Evolutionary conservation across 2,888 invertebrate species (phyloP).

Genomic region (Clanis bilineata): DNA sequence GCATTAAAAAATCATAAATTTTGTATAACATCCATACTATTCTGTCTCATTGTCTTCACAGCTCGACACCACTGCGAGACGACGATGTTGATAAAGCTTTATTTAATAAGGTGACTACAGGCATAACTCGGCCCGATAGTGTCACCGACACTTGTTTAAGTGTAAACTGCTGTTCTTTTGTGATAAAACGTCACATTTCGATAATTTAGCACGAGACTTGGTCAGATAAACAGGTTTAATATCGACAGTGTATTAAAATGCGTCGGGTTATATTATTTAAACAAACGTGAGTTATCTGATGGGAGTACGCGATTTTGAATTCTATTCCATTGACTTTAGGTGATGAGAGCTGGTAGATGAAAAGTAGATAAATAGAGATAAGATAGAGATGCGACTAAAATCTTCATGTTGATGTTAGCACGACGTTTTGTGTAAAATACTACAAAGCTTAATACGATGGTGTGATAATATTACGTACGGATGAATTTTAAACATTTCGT

Average conservation of each 20-base stretch:
- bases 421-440: conserved; percentile 4
- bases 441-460: background rate
- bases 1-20: background rate
- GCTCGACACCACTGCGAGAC: conserved; percentile 31
- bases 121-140: conserved; percentile 66
- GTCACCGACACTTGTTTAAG: conserved; percentile 75
- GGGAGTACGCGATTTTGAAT: conserved; percentile 3
- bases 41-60: conserved; percentile 29
- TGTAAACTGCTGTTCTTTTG: conserved; percentile 78
- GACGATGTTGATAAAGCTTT: conserved; percentile 62
- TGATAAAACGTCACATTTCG: conserved; percentile 76
- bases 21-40: conserved; percentile 37
- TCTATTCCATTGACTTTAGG: background rate
- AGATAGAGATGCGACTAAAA: conserved; percentile 25
- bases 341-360: background rate
- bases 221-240: conserved; percentile 47
- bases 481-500: background rate
- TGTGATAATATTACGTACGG: background rate
- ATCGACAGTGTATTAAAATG: conserved; percentile 50
- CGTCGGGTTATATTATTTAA: conserved; percentile 50
- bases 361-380: conserved; percentile 26
- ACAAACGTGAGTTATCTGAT: conserved; percentile 17
- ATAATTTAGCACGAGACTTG: conserved; percentile 66
- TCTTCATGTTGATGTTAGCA: conserved; percentile 26
- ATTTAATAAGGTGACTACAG: conserved; percentile 74